A percentile compares a stretch with the other conserved stretches of the same genome.
These are phyloP conservation scores for Neodiprion lecontei DNA, from an alignment of 1,140 invertebrate species.

Conservation along the genomic window DNA sequence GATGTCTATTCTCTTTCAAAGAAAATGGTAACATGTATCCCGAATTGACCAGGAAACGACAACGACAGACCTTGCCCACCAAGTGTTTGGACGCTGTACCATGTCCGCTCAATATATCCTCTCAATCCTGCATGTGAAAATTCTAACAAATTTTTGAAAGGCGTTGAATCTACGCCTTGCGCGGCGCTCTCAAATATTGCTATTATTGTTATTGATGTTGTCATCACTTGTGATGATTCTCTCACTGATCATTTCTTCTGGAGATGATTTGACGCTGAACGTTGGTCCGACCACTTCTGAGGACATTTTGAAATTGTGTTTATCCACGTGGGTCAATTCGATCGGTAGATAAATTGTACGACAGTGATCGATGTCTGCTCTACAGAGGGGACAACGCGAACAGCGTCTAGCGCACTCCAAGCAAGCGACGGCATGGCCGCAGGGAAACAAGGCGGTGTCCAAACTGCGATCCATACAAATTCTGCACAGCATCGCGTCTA, in stretches of 20 bases:
- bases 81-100: too few species aligned
- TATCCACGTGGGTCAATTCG: constrained; percentile 59
- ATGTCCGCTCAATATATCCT: constrained; percentile 22
- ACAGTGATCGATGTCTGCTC: constrained; percentile 74
- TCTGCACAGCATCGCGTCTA: constrained; percentile 79
- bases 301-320: constrained; percentile 44
- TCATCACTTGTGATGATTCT: constrained; percentile 36
- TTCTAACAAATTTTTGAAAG: constrained; percentile 39
- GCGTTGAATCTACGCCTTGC: constrained; percentile 30
- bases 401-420: constrained; percentile 73
- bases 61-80: too few species aligned
- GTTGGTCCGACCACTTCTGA: constrained; percentile 36
- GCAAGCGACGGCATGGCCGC: constrained; percentile 83
- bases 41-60: too few species aligned
- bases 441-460: constrained; percentile 83
- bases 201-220: constrained; percentile 33
- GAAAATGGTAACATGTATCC: too few species aligned
- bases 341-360: constrained; percentile 76
- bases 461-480: constrained; percentile 84
- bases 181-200: constrained; percentile 47
- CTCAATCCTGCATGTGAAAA: constrained; percentile 45
- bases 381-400: constrained; percentile 78
- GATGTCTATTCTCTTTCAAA: too few species aligned
- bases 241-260: constrained; percentile 34
- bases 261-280: constrained; percentile 33